Conservation (phyloP, 2,888 invertebrate genomes). For the Arrhopalites spinosus region DNA sequence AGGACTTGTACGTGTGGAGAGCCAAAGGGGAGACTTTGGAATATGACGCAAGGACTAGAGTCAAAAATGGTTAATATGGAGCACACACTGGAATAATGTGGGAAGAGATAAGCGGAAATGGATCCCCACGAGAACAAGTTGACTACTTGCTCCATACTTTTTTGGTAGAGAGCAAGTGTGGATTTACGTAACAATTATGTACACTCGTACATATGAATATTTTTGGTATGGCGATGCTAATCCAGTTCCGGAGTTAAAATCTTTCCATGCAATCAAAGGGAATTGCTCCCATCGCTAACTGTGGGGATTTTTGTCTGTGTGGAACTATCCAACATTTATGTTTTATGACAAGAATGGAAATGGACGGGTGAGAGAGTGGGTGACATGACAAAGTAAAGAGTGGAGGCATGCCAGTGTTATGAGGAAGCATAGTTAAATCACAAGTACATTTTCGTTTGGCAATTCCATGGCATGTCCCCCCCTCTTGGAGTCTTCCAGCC, state of each 20-base stretch:
- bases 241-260: conserved; percentile 42
- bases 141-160: not conserved
- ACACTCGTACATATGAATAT: conserved; percentile 3
- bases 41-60: not conserved
- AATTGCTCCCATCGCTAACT: conserved; percentile 11
- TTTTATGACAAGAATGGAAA: not conserved
- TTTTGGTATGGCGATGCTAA: conserved; percentile 42
- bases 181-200: not conserved
- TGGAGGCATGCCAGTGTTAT: not conserved
- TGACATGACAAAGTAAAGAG: not conserved
- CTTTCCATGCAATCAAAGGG: conserved; percentile 8
- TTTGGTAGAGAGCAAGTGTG: not conserved
- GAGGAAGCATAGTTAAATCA: no score
- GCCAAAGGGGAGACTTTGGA: conserved; percentile 10
- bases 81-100: conserved; percentile 10
- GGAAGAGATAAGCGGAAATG: conserved; percentile 33
- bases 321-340: not conserved
- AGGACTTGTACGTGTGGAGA: conserved; percentile 11
- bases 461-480: not conserved
- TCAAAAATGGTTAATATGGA: not conserved
- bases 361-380: not conserved
- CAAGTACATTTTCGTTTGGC: no score
- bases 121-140: conserved; percentile 34
- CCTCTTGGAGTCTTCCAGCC: no score
- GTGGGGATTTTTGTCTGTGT: not conserved